A percentile compares a stretch with the other conserved stretches of the same genome.
Conservation (phyloP, 2,888 invertebrate genomes). For the Lochmaea capreae region DNA sequence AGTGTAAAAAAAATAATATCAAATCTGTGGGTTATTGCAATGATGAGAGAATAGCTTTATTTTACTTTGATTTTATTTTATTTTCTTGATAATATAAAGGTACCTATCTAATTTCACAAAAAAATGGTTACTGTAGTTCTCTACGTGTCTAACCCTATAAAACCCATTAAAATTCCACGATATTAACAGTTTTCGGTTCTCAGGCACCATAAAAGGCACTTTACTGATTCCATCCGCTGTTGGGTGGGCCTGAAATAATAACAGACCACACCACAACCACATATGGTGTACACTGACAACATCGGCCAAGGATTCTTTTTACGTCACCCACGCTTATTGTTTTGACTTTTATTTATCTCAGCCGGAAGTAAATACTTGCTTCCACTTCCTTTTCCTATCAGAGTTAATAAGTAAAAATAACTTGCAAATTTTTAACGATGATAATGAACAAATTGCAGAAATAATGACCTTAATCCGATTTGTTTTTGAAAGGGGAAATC, state of each 20-base stretch:
- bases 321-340: slow-evolving; percentile 35
- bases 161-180: slow-evolving; percentile 24
- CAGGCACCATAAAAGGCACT: slow-evolving; percentile 23
- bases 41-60: no score
- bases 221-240: slow-evolving; percentile 21
- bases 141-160: no score
- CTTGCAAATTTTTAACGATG: slow-evolving; percentile 23
- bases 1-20: no score
- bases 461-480: not conserved
- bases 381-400: slow-evolving; percentile 35
- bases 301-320: slow-evolving; percentile 31
- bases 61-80: no score
- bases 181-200: not conserved
- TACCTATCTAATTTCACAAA: no score
- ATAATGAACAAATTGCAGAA: slow-evolving; percentile 19
- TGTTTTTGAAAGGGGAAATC: not conserved
- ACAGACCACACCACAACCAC: slow-evolving; percentile 20
- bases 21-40: no score
- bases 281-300: slow-evolving; percentile 26
- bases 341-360: slow-evolving; percentile 32
- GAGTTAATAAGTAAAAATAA: slow-evolving; percentile 24
- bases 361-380: slow-evolving; percentile 35
- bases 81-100: no score
- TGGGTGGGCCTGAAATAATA: slow-evolving; percentile 26
- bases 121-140: no score